Percentiles rank a stretch among this genome's conserved stretches.
Evolutionary conservation across 2,113 vertebrate genomes (phyloP).

Genomic region (Apteryx mantelli): DNA sequence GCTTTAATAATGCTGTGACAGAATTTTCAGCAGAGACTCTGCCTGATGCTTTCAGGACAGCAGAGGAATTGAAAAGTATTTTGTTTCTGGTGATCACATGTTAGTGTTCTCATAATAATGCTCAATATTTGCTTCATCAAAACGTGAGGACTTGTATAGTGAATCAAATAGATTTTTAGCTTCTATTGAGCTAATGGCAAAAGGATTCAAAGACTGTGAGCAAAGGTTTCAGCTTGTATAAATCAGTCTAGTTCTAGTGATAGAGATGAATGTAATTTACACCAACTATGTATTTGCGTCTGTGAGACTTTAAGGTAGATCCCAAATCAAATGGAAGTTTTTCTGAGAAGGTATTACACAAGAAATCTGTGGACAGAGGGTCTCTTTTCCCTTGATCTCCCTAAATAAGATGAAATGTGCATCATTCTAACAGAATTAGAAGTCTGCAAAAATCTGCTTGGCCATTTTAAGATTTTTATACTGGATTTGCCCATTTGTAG

Average conservation of each 20-base stretch:
- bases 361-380: not conserved
- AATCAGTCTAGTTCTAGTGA: not conserved
- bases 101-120: not conserved
- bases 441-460: not conserved
- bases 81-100: not conserved
- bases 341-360: rapidly evolving
- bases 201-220: not conserved
- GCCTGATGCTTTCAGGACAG: not conserved
- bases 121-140: not conserved
- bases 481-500: not conserved
- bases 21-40: not conserved
- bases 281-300: not conserved
- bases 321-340: not conserved
- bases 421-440: not conserved
- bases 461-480: not conserved
- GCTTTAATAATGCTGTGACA: not conserved
- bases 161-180: not conserved
- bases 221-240: not conserved
- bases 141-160: not conserved
- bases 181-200: not conserved
- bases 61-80: not conserved
- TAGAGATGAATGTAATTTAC: not conserved
- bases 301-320: not conserved
- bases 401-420: not conserved
- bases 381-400: not conserved